A percentile compares a stretch with the other conserved stretches of the same genome.
These are phyloP conservation scores for Eucriotettix oculatus DNA, from an alignment of 2,888 invertebrate species.

Conservation along the genomic window DNA sequence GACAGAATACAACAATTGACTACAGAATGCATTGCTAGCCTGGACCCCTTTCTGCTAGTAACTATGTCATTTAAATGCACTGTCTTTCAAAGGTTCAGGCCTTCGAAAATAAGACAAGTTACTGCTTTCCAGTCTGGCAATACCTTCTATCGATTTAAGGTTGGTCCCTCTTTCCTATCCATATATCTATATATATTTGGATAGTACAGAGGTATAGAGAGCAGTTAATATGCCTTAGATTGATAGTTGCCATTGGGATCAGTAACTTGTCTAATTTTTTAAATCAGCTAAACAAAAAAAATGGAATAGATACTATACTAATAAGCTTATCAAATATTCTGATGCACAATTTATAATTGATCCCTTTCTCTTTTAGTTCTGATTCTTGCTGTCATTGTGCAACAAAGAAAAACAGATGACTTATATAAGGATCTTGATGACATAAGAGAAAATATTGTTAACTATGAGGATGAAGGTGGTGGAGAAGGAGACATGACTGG, in stretches of 20 bases:
- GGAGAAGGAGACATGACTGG: conserved; percentile 89
- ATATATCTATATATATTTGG: not conserved
- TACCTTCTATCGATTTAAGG: no score
- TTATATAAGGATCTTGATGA: conserved; percentile 88
- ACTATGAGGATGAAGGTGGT: conserved; percentile 96
- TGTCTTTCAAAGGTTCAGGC: no score
- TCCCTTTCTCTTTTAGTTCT: conserved; percentile 40
- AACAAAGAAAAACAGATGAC: conserved; percentile 69
- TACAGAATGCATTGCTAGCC: no score
- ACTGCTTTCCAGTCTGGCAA: no score
- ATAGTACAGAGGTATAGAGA: no score
- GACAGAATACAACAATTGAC: no score
- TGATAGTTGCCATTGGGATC: no score
- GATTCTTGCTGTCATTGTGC: conserved; percentile 78
- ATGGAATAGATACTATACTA: not conserved
- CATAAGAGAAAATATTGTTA: conserved; percentile 91
- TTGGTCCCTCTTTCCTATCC: not conserved
- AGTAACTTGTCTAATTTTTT: not conserved
- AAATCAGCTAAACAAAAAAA: not conserved
- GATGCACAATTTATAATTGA: conserved; percentile 2
- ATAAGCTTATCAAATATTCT: not conserved
- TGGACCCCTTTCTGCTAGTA: no score
- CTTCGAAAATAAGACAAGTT: no score
- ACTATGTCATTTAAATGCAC: no score
- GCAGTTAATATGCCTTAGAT: no score